Evolutionary conservation across 2,797 vertebrate genomes (phyloP).

Genomic region (Hydrocynus forskahlii): DNA sequence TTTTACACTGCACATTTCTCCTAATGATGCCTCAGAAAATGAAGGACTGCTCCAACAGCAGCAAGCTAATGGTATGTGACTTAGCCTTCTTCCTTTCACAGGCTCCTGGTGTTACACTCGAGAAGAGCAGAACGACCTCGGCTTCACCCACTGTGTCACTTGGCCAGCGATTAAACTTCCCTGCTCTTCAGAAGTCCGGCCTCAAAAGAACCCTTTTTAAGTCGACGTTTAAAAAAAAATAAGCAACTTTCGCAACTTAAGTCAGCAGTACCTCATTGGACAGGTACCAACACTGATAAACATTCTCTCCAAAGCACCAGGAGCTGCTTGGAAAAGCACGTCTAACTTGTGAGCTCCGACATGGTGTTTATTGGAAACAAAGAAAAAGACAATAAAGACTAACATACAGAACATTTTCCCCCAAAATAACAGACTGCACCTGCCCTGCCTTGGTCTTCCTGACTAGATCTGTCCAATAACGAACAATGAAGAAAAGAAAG

Average conservation of each 20-base stretch:
- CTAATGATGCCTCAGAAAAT: background rate
- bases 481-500: no score
- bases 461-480: no score
- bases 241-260: background rate
- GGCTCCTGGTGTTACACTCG: conserved; percentile 11
- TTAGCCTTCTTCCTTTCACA: conserved; percentile 2
- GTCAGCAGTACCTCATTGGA: background rate
- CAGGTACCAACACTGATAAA: background rate
- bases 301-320: conserved; percentile 1
- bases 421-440: background rate
- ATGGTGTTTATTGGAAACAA: no score
- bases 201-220: conserved; percentile 8
- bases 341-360: background rate
- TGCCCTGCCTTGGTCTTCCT: no score
- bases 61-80: conserved; percentile 17
- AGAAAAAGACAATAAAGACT: no score
- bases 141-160: conserved; percentile 33
- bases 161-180: conserved; percentile 36
- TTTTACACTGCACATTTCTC: background rate
- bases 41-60: background rate
- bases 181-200: conserved; percentile 12
- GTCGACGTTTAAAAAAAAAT: background rate
- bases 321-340: background rate
- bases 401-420: no score
- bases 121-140: conserved; percentile 34